phyloP scores from a whole-genome alignment of 2,113 vertebrate species.

The Centrocercus urophasianus region DNA sequence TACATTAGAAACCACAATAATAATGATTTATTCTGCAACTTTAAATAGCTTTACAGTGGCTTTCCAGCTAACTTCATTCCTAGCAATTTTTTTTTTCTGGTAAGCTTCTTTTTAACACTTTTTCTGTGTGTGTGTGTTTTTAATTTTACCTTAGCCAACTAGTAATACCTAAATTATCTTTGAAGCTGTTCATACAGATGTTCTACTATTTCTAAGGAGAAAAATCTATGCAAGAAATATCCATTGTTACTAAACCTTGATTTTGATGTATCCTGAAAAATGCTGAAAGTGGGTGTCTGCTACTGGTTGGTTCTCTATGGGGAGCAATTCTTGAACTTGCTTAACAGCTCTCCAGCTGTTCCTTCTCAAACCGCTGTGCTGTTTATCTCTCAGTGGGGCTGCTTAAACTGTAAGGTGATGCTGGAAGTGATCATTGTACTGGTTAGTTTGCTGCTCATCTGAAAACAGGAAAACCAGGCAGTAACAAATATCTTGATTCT shows the following conservation, averaged over 20 bases:
- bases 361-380: conserved; percentile 5
- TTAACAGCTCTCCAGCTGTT: conserved; percentile 31
- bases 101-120: no score
- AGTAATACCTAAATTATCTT: background rate
- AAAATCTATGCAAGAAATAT: background rate
- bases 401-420: background rate
- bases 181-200: background rate
- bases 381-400: conserved; percentile 14
- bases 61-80: no score
- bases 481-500: background rate
- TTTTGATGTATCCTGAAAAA: conserved; percentile 3
- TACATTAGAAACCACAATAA: no score
- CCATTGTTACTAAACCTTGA: background rate
- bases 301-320: background rate
- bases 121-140: background rate
- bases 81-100: no score
- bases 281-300: background rate
- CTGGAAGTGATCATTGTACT: background rate
- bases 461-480: background rate
- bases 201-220: background rate
- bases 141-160: background rate
- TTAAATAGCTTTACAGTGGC: no score
- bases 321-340: background rate
- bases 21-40: no score
- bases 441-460: background rate